Conservation (phyloP, 1,140 invertebrate species). For the Phortica variegata region DNA sequence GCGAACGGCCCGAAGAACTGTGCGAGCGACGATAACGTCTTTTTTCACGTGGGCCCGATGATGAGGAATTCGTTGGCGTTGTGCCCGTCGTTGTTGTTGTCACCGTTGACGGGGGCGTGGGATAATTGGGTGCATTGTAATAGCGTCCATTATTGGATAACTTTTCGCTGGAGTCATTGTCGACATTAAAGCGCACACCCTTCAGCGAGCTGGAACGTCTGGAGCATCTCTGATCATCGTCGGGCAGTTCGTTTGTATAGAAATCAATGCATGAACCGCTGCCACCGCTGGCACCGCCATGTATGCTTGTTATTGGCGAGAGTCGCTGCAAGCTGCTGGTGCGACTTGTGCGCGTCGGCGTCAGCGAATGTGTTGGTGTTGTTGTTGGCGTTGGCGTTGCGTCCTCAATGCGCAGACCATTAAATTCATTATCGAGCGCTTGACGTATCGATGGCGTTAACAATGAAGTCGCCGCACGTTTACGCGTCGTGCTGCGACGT, state of each 20-base stretch:
- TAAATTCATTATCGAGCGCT: conserved; percentile 30
- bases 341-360: conserved; percentile 1
- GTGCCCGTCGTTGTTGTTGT: conserved; percentile 24
- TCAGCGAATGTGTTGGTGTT: neutral
- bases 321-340: no score
- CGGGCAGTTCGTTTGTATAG: conserved; percentile 44
- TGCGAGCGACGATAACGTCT: conserved; percentile 49
- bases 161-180: conserved; percentile 1
- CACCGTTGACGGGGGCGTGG: conserved; percentile 38
- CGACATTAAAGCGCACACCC: conserved; percentile 34
- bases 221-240: conserved; percentile 21
- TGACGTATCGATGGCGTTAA: conserved; percentile 21
- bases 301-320: neutral
- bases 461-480: conserved; percentile 33
- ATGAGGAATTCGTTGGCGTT: conserved; percentile 25
- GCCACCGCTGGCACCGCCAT: neutral
- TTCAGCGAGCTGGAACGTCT: conserved; percentile 37
- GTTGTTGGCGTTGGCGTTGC: conserved; percentile 23
- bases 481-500: conserved; percentile 20
- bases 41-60: conserved; percentile 42
- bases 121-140: conserved; percentile 16
- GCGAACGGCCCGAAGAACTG: conserved; percentile 21
- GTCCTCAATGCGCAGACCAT: conserved; percentile 40
- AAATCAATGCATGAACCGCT: conserved; percentile 43
- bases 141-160: neutral